Evolutionary conservation across 2,113 vertebrate genomes (phyloP), one percentile per base, ranked within the genome.

Genomic region (Limnothrissa miodon): DNA sequence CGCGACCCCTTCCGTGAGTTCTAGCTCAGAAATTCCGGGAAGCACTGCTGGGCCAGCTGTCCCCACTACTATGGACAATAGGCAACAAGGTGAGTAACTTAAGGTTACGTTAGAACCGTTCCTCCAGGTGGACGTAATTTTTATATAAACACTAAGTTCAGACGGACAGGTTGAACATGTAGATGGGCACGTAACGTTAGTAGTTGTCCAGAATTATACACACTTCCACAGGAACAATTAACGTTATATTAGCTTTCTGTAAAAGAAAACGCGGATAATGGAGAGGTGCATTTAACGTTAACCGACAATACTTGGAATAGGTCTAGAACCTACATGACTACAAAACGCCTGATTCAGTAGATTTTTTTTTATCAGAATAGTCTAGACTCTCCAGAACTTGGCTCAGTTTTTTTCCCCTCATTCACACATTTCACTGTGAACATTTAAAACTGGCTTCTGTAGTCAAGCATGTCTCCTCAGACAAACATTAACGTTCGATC

Each of bases 71-170:
- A 74, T 13, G 66, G 66, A 74, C 66, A 74, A 36, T 74, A 74
- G 66, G 29, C 66, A 74, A 29, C 66, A 74, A 74, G 66, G 66
- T 74, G 66, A 74, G 66, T 74, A 48, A 48, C 46, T 1, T 48
- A 15, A 17, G 11, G 66, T 74, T 15, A 48, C 46, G 10, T 48
- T 48, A 17, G 11, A 29, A 13, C 29, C 66, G 66, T 62, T 62
- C 7, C 25, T n/a, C 25, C 23, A 5, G 5, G 23, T 5, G 53
- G 53, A 56, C 53, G 59, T 62, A 25, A 5, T 25, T 59, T 25
- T 59, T n/a, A 25, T 10, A 23, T 0, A 7, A 48, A 48, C 46
- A 48, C 15, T 25, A 29, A 62, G 5, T 62, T 62, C 23, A 29
- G 25, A 23, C 1, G 0, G n/a, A 10, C 23, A 25, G 15, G 29